Conservation (phyloP, 1,140 invertebrate genomes). For the Anastatus disparis region DNA sequence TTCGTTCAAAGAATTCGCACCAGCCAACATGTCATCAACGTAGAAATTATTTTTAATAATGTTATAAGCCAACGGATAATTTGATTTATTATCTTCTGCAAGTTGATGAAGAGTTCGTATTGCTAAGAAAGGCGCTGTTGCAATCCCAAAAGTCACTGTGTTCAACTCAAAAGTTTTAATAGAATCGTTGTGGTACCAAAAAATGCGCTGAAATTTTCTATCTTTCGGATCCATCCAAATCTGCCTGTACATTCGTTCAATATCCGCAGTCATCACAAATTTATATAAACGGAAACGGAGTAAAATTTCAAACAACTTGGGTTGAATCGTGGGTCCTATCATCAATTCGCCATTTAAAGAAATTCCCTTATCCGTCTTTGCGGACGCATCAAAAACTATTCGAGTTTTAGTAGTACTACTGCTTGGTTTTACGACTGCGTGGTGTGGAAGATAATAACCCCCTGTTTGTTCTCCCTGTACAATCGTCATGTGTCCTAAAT, state of each 20-base stretch:
- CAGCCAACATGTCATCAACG: slow-evolving; percentile 28
- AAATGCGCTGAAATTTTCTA: not conserved
- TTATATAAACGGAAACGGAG: slow-evolving; percentile 4
- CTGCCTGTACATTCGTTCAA: slow-evolving; percentile 32
- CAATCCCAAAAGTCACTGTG: not conserved
- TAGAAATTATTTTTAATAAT: slow-evolving; percentile 7
- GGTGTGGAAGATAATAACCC: slow-evolving; percentile 7
- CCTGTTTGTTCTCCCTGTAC: too few species aligned
- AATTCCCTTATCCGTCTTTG: not conserved
- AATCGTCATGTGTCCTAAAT: too few species aligned
- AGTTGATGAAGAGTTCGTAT: slow-evolving; percentile 19
- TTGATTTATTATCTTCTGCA: not conserved
- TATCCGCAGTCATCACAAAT: slow-evolving; percentile 12
- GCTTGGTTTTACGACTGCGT: not conserved
- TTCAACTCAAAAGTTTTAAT: not conserved
- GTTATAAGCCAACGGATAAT: not conserved
- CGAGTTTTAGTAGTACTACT: slow-evolving; percentile 5
- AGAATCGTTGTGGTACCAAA: too few species aligned
- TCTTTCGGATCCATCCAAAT: slow-evolving; percentile 9
- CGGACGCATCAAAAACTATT: slow-evolving; percentile 22
- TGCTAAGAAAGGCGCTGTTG: not conserved
- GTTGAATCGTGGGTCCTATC: too few species aligned
- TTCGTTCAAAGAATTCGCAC: not conserved
- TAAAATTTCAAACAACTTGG: too few species aligned
- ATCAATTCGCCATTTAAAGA: not conserved